Conservation (phyloP, 2,888 invertebrate species). For the Trachelus troglodyta region DNA sequence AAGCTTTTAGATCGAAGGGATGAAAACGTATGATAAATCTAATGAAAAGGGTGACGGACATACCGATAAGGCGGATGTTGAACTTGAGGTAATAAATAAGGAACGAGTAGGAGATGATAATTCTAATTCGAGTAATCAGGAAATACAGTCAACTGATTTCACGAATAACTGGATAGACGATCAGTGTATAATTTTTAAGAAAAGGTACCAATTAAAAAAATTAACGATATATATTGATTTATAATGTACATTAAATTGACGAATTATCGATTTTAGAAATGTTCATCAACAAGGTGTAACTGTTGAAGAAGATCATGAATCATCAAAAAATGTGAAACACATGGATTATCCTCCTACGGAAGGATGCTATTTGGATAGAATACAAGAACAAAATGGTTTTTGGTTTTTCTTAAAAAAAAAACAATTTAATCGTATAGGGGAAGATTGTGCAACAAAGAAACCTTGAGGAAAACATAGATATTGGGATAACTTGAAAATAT, state of each 20-base stretch:
- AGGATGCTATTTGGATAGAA: not conserved
- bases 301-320: not conserved
- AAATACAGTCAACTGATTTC: not conserved
- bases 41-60: not conserved
- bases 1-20: not conserved
- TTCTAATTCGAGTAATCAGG: not conserved
- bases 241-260: not conserved
- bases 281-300: not conserved
- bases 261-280: not conserved
- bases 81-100: not conserved
- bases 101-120: not conserved
- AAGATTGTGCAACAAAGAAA: no score
- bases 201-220: not conserved
- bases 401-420: no score
- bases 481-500: not conserved
- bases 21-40: not conserved
- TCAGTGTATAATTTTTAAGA: not conserved
- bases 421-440: no score
- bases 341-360: not conserved
- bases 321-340: not conserved
- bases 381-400: not conserved
- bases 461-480: not conserved
- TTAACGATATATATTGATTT: not conserved
- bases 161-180: not conserved
- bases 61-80: not conserved